Percentiles rank a stretch among this genome's conserved stretches.
Evolutionary conservation across 2,113 vertebrate genomes (phyloP).

Genomic region (Jacana jacana): DNA sequence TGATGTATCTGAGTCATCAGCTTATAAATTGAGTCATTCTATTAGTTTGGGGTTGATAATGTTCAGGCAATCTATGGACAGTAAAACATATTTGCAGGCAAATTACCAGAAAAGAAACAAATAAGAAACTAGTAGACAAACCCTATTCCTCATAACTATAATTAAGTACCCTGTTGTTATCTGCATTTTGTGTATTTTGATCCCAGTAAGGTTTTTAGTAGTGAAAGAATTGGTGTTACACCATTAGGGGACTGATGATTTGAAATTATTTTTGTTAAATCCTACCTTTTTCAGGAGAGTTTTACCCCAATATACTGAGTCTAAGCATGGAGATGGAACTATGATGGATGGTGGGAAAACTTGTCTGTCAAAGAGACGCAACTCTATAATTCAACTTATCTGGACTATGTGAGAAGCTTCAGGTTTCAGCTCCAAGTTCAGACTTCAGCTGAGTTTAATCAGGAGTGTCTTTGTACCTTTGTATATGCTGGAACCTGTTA

Average conservation of each 20-base stretch:
- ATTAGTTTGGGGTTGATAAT: neutral
- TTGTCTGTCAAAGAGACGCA: neutral
- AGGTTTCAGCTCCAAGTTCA: neutral
- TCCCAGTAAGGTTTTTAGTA: neutral
- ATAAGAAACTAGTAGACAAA: neutral
- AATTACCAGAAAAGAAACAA: slow-evolving; percentile 25
- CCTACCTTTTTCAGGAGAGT: neutral
- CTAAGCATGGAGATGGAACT: neutral
- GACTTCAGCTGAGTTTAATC: neutral
- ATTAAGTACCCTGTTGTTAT: slow-evolving; percentile 20
- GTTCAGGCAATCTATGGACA: neutral
- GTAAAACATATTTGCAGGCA: neutral
- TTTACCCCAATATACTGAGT: neutral
- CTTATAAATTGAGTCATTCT: slow-evolving; percentile 23
- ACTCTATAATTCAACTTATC: neutral
- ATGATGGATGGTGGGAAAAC: neutral
- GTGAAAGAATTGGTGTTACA: neutral
- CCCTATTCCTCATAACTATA: slow-evolving; percentile 9
- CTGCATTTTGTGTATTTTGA: slow-evolving; percentile 24
- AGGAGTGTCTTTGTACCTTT: neutral
- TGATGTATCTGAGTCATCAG: neutral
- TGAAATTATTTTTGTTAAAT: neutral
- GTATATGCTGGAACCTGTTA: neutral
- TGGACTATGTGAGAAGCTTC: accelerated
- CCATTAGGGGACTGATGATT: neutral